phyloP scores from a whole-genome alignment of 2,888 invertebrate species.

The Cheiracanthium punctorium region DNA sequence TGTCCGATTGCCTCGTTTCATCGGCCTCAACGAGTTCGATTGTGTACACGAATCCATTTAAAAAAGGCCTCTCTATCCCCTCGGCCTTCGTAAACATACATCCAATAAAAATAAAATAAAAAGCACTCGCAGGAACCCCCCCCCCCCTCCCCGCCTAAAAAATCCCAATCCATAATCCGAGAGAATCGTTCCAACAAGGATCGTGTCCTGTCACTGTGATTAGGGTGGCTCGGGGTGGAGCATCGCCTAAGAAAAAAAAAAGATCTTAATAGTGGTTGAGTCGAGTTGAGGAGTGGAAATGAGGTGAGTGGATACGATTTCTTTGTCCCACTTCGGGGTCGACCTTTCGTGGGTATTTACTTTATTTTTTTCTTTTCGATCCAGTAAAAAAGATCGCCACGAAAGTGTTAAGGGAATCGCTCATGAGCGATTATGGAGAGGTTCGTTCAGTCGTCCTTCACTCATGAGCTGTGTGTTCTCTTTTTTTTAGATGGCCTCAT shows the following conservation, averaged over 20 bases:
- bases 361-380: too few species aligned
- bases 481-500: too few species aligned
- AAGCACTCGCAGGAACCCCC: neutral
- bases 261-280: neutral
- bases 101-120: neutral
- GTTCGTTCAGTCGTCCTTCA: too few species aligned
- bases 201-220: conserved; percentile 50
- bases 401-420: too few species aligned
- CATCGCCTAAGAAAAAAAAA: conserved; percentile 17
- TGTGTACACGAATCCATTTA: too few species aligned
- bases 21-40: too few species aligned
- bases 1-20: too few species aligned
- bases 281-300: conserved; percentile 15
- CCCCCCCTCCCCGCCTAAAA: neutral
- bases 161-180: neutral
- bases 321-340: neutral
- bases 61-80: too few species aligned
- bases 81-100: too few species aligned
- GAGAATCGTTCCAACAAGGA: conserved; percentile 31
- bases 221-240: conserved; percentile 56
- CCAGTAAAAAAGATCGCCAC: too few species aligned
- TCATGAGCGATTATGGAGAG: too few species aligned
- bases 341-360: neutral
- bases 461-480: too few species aligned
- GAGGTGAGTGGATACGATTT: conserved; percentile 24